Conservation (phyloP, 1,140 invertebrate species). For the Caligus rogercresseyi region DNA sequence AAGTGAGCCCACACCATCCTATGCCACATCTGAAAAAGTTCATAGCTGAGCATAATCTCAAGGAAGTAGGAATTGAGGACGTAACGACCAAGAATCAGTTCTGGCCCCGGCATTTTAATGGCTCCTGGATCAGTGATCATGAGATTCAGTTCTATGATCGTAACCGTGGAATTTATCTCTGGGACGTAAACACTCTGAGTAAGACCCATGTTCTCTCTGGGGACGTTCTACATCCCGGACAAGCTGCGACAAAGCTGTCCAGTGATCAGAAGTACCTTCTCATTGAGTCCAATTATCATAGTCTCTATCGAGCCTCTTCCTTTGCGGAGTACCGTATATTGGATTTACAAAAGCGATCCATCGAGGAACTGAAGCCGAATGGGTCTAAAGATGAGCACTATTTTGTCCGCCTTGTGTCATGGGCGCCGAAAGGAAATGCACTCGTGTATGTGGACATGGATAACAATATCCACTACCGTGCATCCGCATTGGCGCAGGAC, state of each 20-base stretch:
- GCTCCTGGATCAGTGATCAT: constrained; percentile 18
- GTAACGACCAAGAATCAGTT: neutral
- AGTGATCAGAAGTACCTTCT: neutral
- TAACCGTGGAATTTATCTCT: constrained; percentile 8
- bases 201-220: neutral
- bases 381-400: neutral
- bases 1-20: neutral
- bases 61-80: neutral
- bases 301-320: neutral
- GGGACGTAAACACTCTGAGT: neutral
- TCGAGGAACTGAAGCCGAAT: neutral
- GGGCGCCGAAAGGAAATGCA: constrained; percentile 20
- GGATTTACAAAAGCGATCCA: neutral
- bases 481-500: constrained; percentile 31
- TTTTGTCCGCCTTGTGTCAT: constrained; percentile 12
- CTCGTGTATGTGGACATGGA: constrained; percentile 16
- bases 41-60: neutral
- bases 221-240: neutral
- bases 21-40: neutral
- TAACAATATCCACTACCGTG: constrained; percentile 24
- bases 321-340: neutral
- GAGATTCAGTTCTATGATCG: constrained; percentile 6
- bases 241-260: neutral
- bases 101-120: constrained; percentile 9
- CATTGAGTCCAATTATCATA: neutral